phyloP scores from a whole-genome alignment of 35 echinoderm and acorn worm species.

The Ophioderma brevispina region DNA sequence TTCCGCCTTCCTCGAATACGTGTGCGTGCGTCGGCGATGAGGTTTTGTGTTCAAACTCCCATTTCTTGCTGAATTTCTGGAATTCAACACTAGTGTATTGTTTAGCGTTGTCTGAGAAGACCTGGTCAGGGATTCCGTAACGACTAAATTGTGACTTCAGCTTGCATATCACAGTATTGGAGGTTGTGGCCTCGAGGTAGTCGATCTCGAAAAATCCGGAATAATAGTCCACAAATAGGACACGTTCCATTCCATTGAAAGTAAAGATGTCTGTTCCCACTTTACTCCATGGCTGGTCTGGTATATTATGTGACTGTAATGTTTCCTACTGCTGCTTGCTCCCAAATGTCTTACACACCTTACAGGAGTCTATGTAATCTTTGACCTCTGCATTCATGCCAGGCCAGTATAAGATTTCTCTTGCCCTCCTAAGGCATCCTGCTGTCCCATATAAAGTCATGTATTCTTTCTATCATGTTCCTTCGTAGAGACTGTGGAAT shows the following conservation, averaged over 20 bases:
- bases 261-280: conserved; percentile 55
- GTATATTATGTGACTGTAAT: conserved; percentile 34
- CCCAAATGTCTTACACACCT: conserved; percentile 14
- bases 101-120: conserved; percentile 42
- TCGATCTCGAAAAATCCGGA: conserved; percentile 58
- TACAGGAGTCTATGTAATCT: conserved; percentile 39
- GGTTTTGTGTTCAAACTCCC: conserved; percentile 38
- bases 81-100: conserved; percentile 42
- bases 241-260: conserved; percentile 22
- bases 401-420: conserved; percentile 61
- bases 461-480: conserved; percentile 61
- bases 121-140: conserved; percentile 44
- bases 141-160: conserved; percentile 29
- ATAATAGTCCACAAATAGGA: conserved; percentile 64
- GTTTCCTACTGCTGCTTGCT: conserved; percentile 33
- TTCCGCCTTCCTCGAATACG: conserved; percentile 39
- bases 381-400: conserved; percentile 33
- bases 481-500: conserved; percentile 21
- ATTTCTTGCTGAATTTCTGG: conserved; percentile 18
- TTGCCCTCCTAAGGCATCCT: conserved; percentile 31
- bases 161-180: background rate
- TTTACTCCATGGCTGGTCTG: conserved; percentile 45
- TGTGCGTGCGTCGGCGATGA: conserved; percentile 55
- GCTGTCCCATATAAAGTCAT: conserved; percentile 62
- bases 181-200: background rate